Evolutionary conservation across 2,888 invertebrate species (phyloP).

Genomic region (Drosophila mimetica): DNA sequence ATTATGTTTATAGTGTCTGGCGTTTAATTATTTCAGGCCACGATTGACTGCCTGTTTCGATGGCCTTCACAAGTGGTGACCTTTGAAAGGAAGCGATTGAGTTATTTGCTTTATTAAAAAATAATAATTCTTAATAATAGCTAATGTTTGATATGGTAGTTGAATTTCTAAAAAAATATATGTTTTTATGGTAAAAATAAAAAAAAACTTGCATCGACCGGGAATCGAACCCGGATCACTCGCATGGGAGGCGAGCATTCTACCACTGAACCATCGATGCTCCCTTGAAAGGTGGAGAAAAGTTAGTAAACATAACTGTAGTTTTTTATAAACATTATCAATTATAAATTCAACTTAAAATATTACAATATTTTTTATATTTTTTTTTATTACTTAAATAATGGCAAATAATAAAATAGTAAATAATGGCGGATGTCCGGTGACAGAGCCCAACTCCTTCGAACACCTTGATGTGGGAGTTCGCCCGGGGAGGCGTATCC

Average conservation of each 20-base stretch:
- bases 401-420: too few relatives aligned
- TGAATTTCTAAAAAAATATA: too few relatives aligned
- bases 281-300: not conserved
- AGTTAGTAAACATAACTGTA: not conserved
- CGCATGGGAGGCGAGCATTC: constrained; percentile 28
- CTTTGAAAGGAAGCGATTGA: constrained; percentile 1
- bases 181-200: too few relatives aligned
- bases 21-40: constrained; percentile 33
- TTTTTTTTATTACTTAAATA: not conserved
- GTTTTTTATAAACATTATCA: not conserved
- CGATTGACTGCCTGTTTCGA: constrained; percentile 15
- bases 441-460: constrained; percentile 43
- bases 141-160: too few relatives aligned
- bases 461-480: constrained; percentile 56
- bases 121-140: too few relatives aligned
- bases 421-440: constrained; percentile 49
- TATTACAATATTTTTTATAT: too few relatives aligned
- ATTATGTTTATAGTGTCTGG: constrained; percentile 43
- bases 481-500: constrained; percentile 2
- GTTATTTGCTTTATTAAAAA: not conserved
- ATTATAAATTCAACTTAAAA: too few relatives aligned
- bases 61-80: constrained; percentile 22
- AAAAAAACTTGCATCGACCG: not conserved
- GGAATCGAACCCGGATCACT: constrained; percentile 70
- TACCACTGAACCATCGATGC: constrained; percentile 26